phyloP scores from a whole-genome alignment of 2,113 vertebrate genomes.

The Melierax canorus region DNA sequence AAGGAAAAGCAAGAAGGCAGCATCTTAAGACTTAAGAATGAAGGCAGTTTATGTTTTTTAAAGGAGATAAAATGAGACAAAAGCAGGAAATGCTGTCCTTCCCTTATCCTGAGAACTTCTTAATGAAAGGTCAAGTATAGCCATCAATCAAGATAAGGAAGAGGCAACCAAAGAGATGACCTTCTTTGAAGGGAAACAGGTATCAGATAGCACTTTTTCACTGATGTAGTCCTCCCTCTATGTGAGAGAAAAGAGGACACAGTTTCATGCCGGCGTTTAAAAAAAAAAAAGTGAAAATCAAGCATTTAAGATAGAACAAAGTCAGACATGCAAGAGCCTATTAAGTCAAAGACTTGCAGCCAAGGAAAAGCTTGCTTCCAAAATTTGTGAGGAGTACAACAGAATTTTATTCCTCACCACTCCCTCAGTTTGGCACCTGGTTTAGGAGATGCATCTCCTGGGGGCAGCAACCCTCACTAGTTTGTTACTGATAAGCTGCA shows the following conservation, averaged over 20 bases:
- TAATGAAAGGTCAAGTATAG: slow-evolving; percentile 64
- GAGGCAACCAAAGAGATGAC: neutral
- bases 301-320: neutral
- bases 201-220: neutral
- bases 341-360: neutral
- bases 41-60: slow-evolving; percentile 26
- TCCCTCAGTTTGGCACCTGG: neutral
- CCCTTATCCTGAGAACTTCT: slow-evolving; percentile 61
- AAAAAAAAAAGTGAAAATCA: neutral
- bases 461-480: neutral
- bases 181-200: slow-evolving; percentile 32
- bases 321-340: neutral
- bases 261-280: neutral
- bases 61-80: slow-evolving; percentile 69
- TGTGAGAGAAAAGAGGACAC: neutral
- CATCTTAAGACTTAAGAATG: slow-evolving; percentile 23
- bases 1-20: slow-evolving; percentile 1
- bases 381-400: neutral
- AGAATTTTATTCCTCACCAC: neutral
- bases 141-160: slow-evolving; percentile 67
- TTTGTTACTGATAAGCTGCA: neutral
- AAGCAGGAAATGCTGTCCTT: slow-evolving; percentile 74
- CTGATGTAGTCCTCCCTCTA: neutral
- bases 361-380: neutral
- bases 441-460: neutral